These are phyloP conservation scores for Uropetala carovei DNA, from an alignment of 2,888 invertebrate species.

Conservation along the genomic window DNA sequence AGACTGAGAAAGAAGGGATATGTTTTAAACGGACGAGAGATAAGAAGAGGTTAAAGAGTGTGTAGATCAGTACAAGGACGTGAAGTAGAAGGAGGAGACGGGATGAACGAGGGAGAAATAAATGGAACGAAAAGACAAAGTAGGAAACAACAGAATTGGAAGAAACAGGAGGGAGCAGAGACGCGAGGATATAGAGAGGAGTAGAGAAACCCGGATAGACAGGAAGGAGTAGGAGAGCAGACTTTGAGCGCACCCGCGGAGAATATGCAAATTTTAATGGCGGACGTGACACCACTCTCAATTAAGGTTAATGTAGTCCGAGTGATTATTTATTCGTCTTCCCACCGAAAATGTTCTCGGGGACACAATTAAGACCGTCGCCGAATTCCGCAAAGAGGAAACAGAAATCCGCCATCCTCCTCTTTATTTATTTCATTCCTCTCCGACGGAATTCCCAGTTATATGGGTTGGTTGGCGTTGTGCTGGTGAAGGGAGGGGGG, in stretches of 20 bases:
- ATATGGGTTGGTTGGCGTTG: no score
- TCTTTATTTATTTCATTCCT: not conserved
- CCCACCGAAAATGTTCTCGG: constrained; percentile 11
- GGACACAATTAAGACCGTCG: constrained; percentile 15
- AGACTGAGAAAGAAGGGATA: no score
- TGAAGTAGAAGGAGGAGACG: not conserved
- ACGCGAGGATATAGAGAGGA: not conserved
- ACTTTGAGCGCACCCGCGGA: not conserved
- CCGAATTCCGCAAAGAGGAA: not conserved
- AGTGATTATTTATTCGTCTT: constrained; percentile 17
- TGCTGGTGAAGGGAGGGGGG: no score
- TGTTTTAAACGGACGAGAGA: no score
- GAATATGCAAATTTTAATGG: constrained; percentile 27
- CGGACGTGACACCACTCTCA: constrained; percentile 22
- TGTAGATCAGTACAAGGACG: no score
- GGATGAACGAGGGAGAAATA: not conserved
- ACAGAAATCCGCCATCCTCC: not conserved
- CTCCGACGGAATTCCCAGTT: not conserved
- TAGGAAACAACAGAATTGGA: not conserved
- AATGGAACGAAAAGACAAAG: not conserved
- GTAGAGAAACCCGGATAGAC: not conserved
- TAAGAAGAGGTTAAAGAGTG: no score
- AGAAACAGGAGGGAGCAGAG: not conserved
- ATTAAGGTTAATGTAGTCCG: constrained; percentile 27
- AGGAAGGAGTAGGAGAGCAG: not conserved